Evolutionary conservation across 2,888 invertebrate species (phyloP).

Genomic region (Griposia aprilina): DNA sequence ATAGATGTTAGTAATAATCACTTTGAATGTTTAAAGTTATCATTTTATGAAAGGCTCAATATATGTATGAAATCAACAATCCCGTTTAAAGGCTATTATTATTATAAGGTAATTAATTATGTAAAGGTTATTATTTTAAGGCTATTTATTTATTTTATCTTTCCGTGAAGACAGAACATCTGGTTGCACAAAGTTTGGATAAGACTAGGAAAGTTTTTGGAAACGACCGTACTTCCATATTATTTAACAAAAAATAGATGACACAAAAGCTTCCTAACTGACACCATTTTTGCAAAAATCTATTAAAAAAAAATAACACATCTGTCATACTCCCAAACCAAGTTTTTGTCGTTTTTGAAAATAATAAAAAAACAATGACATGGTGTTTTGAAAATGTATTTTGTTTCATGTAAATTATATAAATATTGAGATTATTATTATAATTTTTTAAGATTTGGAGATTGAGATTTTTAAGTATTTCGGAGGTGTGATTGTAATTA

Average conservation of each 20-base stretch:
- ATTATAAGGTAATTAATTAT: not conserved
- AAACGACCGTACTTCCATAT: slow-evolving; percentile 62
- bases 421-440: slow-evolving; percentile 50
- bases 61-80: no score
- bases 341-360: slow-evolving; percentile 27
- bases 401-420: slow-evolving; percentile 58
- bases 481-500: slow-evolving; percentile 20
- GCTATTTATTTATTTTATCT: not conserved
- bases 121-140: not conserved
- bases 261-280: slow-evolving; percentile 71
- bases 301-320: slow-evolving; percentile 43
- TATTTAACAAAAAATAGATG: slow-evolving; percentile 50
- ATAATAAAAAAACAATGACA: slow-evolving; percentile 5
- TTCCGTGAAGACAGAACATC: slow-evolving; percentile 45
- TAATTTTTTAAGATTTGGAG: not conserved
- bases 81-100: not conserved
- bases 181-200: slow-evolving; percentile 56
- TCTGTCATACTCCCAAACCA: slow-evolving; percentile 67
- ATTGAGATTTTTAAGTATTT: slow-evolving; percentile 23
- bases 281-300: slow-evolving; percentile 66
- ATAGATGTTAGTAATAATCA: no score
- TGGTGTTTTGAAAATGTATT: slow-evolving; percentile 47
- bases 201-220: slow-evolving; percentile 50
- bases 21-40: no score
- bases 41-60: no score